These are phyloP conservation scores for Glomeris marginata DNA, from an alignment of 2,888 invertebrate genomes.

Conservation along the genomic window DNA sequence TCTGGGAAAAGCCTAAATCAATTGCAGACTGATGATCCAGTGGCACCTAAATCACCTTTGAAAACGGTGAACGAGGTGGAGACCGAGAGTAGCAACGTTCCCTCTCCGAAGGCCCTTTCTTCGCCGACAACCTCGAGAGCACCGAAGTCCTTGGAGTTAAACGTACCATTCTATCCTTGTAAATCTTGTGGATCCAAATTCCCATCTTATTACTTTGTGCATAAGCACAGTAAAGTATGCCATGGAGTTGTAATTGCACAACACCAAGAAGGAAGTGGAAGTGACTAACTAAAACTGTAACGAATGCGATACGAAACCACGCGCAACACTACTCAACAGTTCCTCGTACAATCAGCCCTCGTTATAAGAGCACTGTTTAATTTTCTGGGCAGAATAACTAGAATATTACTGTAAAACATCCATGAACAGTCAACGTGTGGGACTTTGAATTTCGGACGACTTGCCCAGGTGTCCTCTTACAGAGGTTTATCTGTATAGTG, in stretches of 20 bases:
- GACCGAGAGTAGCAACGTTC: slow-evolving; percentile 9
- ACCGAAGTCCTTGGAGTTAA: slow-evolving; percentile 44
- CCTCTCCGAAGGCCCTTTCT: slow-evolving; percentile 5
- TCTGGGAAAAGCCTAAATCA: too few species aligned
- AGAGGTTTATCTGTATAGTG: too few species aligned
- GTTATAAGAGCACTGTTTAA: too few species aligned
- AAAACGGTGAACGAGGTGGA: slow-evolving; percentile 15
- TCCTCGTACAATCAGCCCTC: too few species aligned
- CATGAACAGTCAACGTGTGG: too few species aligned
- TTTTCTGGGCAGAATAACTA: too few species aligned
- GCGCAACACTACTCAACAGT: too few species aligned
- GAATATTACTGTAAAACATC: too few species aligned
- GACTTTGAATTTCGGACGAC: too few species aligned
- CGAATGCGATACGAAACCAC: too few species aligned
- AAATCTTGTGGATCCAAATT: slow-evolving; percentile 85
- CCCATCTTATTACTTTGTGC: slow-evolving; percentile 85
- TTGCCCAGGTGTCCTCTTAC: too few species aligned
- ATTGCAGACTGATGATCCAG: slow-evolving; percentile 18
- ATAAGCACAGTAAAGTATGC: slow-evolving; percentile 74
- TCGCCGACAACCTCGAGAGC: slow-evolving; percentile 1
- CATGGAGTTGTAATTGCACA: slow-evolving; percentile 37
- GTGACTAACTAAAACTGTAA: too few species aligned
- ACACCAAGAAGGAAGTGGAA: not conserved
- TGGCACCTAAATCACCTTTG: slow-evolving; percentile 16
- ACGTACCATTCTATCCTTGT: slow-evolving; percentile 83